phyloP scores from a whole-genome alignment of 2,113 vertebrate species.

The Psephotus haematonotus region DNA sequence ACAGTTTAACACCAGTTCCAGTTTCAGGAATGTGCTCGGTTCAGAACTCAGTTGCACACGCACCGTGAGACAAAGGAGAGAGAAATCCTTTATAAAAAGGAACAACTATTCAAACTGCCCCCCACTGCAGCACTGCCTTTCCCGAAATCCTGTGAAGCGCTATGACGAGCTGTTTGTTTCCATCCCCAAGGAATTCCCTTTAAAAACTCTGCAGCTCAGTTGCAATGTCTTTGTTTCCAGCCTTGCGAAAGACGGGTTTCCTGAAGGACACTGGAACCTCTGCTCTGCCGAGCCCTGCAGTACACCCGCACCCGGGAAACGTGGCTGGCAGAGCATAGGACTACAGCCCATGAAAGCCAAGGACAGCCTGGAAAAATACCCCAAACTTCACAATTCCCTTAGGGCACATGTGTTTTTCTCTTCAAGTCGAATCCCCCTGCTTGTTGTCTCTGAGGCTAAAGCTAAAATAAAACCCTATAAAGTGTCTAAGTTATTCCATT shows the following conservation, averaged over 20 bases:
- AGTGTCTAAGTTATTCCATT: not conserved
- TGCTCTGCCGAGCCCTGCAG: fast-evolving
- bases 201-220: not conserved
- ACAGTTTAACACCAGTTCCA: not conserved
- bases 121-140: not conserved
- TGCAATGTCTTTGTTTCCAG: slow-evolving; percentile 10
- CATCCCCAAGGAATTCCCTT: slow-evolving; percentile 12
- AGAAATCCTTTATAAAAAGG: not conserved
- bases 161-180: not conserved
- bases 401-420: not conserved
- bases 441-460: fast-evolving
- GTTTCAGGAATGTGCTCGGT: not conserved
- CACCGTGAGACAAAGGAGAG: not conserved
- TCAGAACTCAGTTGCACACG: not conserved
- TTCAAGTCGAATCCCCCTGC: not conserved
- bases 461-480: not conserved
- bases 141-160: not conserved
- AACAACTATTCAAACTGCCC: not conserved
- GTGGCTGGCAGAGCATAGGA: fast-evolving
- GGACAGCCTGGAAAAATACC: not conserved
- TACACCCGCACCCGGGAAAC: not conserved
- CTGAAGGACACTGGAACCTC: not conserved
- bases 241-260: not conserved
- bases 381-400: not conserved
- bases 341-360: not conserved